Evolutionary conservation across 1,140 invertebrate species (phyloP).

Genomic region (Branchinecta lynchi): DNA sequence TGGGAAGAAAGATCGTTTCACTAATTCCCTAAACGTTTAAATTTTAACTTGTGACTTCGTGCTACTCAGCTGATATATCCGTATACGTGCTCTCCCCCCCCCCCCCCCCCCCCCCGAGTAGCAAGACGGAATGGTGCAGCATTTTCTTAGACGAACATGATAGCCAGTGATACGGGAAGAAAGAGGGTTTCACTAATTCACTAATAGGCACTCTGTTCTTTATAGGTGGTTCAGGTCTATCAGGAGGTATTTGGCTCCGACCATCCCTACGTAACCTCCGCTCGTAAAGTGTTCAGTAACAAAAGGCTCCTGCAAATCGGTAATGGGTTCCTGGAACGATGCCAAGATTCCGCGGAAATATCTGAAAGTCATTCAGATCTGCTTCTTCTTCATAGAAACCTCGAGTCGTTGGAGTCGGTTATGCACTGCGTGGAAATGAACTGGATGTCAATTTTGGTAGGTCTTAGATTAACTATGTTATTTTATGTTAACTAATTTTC

Average conservation of each 20-base stretch:
- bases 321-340: slow-evolving; percentile 29
- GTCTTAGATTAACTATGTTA: slow-evolving; percentile 24
- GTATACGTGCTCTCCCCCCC: too few species aligned
- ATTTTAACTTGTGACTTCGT: too few species aligned
- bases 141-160: too few species aligned
- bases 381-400: slow-evolving; percentile 48
- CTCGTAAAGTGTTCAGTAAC: slow-evolving; percentile 24
- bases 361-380: slow-evolving; percentile 30
- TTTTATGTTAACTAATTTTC: background rate
- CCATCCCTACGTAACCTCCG: slow-evolving; percentile 13
- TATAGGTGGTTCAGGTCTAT: slow-evolving; percentile 43
- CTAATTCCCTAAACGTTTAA: too few species aligned
- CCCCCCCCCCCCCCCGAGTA: too few species aligned
- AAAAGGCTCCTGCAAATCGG: slow-evolving; percentile 30
- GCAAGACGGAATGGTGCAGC: too few species aligned
- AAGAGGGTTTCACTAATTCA: too few species aligned
- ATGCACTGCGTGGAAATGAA: slow-evolving; percentile 71
- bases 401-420: slow-evolving; percentile 49
- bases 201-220: slow-evolving; percentile 19
- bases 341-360: slow-evolving; percentile 16
- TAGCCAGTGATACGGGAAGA: too few species aligned
- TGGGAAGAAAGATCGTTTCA: too few species aligned
- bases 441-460: slow-evolving; percentile 78
- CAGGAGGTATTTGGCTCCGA: slow-evolving; percentile 37
- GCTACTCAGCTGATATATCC: too few species aligned